phyloP scores from a whole-genome alignment of 1,140 invertebrate genomes.

The Drosophila takahashii region DNA sequence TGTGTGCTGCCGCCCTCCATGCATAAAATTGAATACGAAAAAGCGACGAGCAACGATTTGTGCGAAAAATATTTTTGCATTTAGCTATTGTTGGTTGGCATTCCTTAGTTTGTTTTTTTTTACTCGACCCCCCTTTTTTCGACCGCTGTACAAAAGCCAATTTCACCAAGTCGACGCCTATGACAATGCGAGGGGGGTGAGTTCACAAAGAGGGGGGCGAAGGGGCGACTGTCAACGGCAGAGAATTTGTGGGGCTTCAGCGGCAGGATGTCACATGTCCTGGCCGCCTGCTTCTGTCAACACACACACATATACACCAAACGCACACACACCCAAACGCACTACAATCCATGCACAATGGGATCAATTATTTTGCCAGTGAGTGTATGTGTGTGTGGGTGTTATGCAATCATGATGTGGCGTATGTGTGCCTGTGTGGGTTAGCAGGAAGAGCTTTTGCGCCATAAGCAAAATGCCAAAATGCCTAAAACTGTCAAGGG shows the following conservation, averaged over 20 bases:
- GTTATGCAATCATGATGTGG: constrained; percentile 64
- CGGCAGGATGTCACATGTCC: constrained; percentile 56
- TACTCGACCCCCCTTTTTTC: too few relatives aligned
- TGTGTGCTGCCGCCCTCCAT: constrained; percentile 29
- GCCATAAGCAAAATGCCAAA: constrained; percentile 52
- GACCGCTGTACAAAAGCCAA: constrained; percentile 46
- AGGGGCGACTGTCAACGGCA: constrained; percentile 61
- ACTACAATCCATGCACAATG: constrained; percentile 77
- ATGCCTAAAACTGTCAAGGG: constrained; percentile 58
- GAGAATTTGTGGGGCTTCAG: constrained; percentile 61
- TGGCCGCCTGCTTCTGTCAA: constrained; percentile 63
- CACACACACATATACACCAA: constrained; percentile 34
- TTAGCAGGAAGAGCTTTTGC: constrained; percentile 37
- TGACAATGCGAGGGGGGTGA: constrained; percentile 37
- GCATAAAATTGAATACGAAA: constrained; percentile 53
- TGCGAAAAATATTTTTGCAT: constrained; percentile 53
- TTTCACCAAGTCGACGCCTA: constrained; percentile 60
- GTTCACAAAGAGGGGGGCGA: background rate
- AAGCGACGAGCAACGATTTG: constrained; percentile 38
- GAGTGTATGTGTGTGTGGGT: constrained; percentile 20
- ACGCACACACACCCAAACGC: constrained; percentile 2
- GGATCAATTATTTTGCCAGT: constrained; percentile 75
- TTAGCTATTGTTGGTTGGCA: constrained; percentile 36
- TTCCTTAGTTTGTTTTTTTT: background rate
- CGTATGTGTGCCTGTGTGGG: background rate